Evolutionary conservation across 2,797 vertebrate genomes (phyloP).

Genomic region (Tenualosa thibaudeaui): DNA sequence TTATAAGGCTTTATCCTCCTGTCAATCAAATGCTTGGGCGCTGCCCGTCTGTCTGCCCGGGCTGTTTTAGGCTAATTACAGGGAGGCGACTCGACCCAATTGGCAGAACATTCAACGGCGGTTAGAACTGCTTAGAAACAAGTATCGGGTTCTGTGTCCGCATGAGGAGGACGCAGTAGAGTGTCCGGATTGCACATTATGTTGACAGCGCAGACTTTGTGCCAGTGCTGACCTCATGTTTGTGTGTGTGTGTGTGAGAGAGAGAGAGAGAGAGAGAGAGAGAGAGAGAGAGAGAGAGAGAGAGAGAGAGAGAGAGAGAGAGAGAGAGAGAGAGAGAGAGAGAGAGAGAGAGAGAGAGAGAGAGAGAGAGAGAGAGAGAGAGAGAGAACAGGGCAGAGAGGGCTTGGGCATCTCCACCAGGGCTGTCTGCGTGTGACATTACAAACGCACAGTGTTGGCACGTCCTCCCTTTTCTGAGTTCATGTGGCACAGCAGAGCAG

Average conservation of each 20-base stretch:
- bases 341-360: neutral
- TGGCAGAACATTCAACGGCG: neutral
- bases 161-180: neutral
- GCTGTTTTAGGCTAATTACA: constrained; percentile 53
- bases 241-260: neutral
- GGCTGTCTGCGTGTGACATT: constrained; percentile 38
- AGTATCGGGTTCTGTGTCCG: neutral
- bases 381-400: neutral
- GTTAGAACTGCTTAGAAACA: constrained; percentile 7
- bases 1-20: constrained; percentile 57
- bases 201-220: neutral
- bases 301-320: neutral
- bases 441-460: constrained; percentile 30
- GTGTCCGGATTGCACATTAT: neutral
- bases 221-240: neutral
- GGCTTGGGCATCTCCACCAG: constrained; percentile 19
- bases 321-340: neutral
- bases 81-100: constrained; percentile 17
- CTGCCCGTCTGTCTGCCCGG: constrained; percentile 42
- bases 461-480: constrained; percentile 37
- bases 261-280: neutral
- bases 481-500: constrained; percentile 20
- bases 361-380: constrained; percentile 9
- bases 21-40: constrained; percentile 61
- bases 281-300: neutral